Base-by-base conservation (phyloP, 2,888 invertebrate species). In the Eristalinus aeneus region DNA sequence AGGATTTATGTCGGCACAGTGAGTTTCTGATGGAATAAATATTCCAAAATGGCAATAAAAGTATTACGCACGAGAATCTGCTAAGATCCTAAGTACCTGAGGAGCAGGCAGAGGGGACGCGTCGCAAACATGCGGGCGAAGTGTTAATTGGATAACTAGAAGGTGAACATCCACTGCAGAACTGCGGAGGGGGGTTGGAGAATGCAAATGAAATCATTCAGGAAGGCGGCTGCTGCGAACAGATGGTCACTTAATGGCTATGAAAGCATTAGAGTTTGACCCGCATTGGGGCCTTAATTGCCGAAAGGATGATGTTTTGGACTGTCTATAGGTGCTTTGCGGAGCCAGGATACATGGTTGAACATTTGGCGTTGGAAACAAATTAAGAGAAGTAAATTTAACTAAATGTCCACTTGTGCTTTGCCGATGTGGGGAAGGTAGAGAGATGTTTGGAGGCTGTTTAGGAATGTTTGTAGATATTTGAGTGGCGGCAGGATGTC, bases 31-130 rank as follows among this genome's bases (percentile, higher is more conserved):
- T 31, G 34, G 72, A 84, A 54, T 69, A 74, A 69, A 67, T 74
- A 71, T 79, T 22, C 71, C 46, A 64, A 78, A 64, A 72, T 61
- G 68, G 68, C 53, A 69, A 74, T 83, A 74, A 72, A 58, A 69
- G 64, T 73, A 83, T 65, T 67, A 73, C 73, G 78, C 63, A 78
- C 68, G 46, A 73, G 72, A 68, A 67, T 63, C 56, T 67, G 75
- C 46, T 63, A 67, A 39, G 11, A 20, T 36, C 36, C 67, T 31
- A 53, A 65, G 75, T 31, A 60, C 39, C 67, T 53, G 54, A n/a
- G 61, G 27, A 67, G 23, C 27, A 56, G 53, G n/a, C n/a, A n/a
- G n/a, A n/a, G n/a, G 23, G 16, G n/a, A 54, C 56, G 16, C 27
- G 2, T 27, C 12, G 34, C 36, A 53, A 27, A 8, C 56, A 65